Conservation (phyloP, 2,888 invertebrate genomes). For the Lucinisca nassula region DNA sequence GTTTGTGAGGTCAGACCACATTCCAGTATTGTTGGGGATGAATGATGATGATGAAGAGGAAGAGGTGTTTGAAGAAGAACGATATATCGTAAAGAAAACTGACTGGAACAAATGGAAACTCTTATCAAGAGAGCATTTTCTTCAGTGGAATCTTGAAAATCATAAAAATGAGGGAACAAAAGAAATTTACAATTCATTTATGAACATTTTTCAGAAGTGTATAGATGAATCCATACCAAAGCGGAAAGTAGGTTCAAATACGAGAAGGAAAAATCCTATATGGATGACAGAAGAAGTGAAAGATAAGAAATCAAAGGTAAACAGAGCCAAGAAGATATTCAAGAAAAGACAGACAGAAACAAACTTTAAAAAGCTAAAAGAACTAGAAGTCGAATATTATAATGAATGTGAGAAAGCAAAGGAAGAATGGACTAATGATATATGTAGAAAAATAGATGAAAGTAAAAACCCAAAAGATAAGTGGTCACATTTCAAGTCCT, state of each 20-base stretch:
- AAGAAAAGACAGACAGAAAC: background rate
- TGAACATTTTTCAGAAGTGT: background rate
- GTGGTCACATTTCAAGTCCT: background rate
- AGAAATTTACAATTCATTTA: background rate
- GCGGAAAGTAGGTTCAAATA: background rate
- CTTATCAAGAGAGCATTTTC: background rate
- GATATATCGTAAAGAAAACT: no score
- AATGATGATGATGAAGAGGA: no score
- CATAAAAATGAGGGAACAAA: background rate
- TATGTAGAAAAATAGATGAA: background rate
- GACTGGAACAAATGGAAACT: background rate
- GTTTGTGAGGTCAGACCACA: constrained; percentile 27
- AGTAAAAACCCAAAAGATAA: background rate
- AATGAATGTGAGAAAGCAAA: background rate
- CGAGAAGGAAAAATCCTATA: no score
- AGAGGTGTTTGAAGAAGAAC: no score
- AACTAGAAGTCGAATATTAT: no score
- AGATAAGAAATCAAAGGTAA: background rate
- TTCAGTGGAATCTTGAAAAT: background rate
- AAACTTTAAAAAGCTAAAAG: no score
- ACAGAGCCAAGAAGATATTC: background rate
- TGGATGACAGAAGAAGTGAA: no score
- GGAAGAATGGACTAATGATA: background rate
- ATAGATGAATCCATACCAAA: background rate
- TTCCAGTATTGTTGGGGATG: background rate